Conservation (phyloP, 64 coral and sea anemone species). For the Astreopora myriophthalma region DNA sequence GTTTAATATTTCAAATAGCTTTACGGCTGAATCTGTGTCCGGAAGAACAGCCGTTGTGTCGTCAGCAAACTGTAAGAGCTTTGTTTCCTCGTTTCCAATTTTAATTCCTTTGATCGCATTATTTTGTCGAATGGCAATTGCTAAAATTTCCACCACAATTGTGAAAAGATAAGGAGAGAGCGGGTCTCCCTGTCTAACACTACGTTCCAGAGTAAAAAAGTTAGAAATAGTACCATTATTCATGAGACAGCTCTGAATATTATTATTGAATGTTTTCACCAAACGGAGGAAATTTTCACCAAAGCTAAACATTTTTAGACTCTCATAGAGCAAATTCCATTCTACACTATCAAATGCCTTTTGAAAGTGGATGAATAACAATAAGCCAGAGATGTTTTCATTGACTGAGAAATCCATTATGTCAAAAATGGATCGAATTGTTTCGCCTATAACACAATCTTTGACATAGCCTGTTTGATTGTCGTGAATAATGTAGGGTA, state of each 20-base stretch:
- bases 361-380: neutral
- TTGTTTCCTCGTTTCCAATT: slow-evolving; percentile 19
- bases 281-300: neutral
- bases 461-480: slow-evolving; percentile 40
- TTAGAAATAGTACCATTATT: neutral
- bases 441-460: slow-evolving; percentile 24
- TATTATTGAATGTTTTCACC: slow-evolving; percentile 27
- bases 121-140: slow-evolving; percentile 18
- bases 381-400: slow-evolving; percentile 23
- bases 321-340: slow-evolving; percentile 22
- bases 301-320: slow-evolving; percentile 32
- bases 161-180: slow-evolving; percentile 43
- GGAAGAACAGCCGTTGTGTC: slow-evolving; percentile 18
- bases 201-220: slow-evolving; percentile 15
- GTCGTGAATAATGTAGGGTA: slow-evolving; percentile 9
- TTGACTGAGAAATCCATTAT: slow-evolving; percentile 32
- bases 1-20: neutral
- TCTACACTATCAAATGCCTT: neutral
- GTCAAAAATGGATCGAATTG: slow-evolving; percentile 41
- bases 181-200: slow-evolving; percentile 44
- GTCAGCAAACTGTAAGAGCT: slow-evolving; percentile 25
- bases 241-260: slow-evolving; percentile 31
- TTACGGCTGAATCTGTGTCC: neutral
- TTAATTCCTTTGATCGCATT: slow-evolving; percentile 34
- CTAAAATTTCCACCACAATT: slow-evolving; percentile 28